Evolutionary conservation across 2,888 invertebrate species (phyloP), one percentile per base, ranked within the genome.

Genomic region (Atethmia centrago): DNA sequence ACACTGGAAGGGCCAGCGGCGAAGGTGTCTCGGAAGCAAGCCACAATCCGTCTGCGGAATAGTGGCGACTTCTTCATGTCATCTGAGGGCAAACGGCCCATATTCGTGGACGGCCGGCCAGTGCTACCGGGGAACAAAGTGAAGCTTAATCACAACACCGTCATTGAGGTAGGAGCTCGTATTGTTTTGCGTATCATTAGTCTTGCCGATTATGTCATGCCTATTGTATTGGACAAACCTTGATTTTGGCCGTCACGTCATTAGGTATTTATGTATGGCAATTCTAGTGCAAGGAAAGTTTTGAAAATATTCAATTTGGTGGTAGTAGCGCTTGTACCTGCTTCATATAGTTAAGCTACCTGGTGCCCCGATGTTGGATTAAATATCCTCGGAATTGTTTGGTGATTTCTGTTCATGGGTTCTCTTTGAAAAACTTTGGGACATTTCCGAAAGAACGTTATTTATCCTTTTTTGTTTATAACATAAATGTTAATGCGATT

Each of bases 61-160:
- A 99, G 98, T 83, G 99, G 99, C 0, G 99, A 99, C 92, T 99
- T 99, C 93, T 98, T 98, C 91, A 97, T 99, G 88, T 98, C 98
- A 31, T 99, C 99, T 62, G 99, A 99, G 93, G 99, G 99, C 31
- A 99, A 99, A 91, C 96, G 99, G 77, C 98, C 99, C 3, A 98
- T 99, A 89, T 99, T 98, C 93, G 98, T 99, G 9, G 99, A 99
- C 93, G 99, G 99, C 3, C 97, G 98, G 77, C 99, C 99, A 0
- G 97, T 99, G 71, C 96, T 99, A 16, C 97, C 97, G 67, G 99
- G 99, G 62, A 98, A 98, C 93, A 99, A 99, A 96, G 98, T 98
- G 73, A 98, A 98, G 88, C 97, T 99, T 25, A 98, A 98, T 90
- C 99, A 99, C 94, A 99, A 99, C 93, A 98, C 99, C 81, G 98